Conservation (phyloP, 2,888 invertebrate genomes). For the Acrobasis consociella region DNA sequence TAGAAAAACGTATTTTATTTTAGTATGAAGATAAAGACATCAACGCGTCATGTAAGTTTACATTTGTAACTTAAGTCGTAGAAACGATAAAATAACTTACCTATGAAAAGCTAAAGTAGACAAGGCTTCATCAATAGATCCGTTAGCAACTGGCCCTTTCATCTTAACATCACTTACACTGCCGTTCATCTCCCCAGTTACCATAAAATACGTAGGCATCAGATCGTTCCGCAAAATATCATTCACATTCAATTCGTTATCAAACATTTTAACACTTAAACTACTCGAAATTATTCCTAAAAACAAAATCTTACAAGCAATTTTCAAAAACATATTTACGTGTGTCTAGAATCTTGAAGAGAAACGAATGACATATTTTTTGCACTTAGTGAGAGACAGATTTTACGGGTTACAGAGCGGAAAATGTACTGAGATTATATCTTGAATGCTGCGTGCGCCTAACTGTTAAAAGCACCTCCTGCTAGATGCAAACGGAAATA, state of each 20-base stretch:
- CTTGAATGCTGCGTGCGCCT: slow-evolving; percentile 31
- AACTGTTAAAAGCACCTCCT: slow-evolving; percentile 8
- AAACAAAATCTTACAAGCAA: slow-evolving; percentile 25
- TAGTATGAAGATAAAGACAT: background rate
- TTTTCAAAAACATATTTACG: slow-evolving; percentile 31
- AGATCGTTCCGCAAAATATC: slow-evolving; percentile 87
- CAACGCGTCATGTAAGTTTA: background rate
- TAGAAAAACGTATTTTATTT: no score
- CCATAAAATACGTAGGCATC: slow-evolving; percentile 86
- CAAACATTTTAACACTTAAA: slow-evolving; percentile 44
- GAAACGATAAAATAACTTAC: slow-evolving; percentile 55
- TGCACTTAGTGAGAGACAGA: slow-evolving; percentile 36
- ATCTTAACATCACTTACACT: slow-evolving; percentile 38
- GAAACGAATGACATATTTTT: slow-evolving; percentile 40
- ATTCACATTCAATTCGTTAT: slow-evolving; percentile 80
- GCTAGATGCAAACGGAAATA: background rate
- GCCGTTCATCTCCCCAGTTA: slow-evolving; percentile 52
- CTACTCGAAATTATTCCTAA: slow-evolving; percentile 20
- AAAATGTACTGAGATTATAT: slow-evolving; percentile 62
- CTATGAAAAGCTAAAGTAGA: slow-evolving; percentile 87
- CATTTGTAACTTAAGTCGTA: background rate
- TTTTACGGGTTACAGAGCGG: slow-evolving; percentile 73
- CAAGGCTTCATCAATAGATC: slow-evolving; percentile 84
- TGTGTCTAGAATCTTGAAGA: slow-evolving; percentile 30
- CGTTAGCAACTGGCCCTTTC: slow-evolving; percentile 58